phyloP scores from a whole-genome alignment of 2,888 invertebrate species.

The Odontocolon sp. region DNA sequence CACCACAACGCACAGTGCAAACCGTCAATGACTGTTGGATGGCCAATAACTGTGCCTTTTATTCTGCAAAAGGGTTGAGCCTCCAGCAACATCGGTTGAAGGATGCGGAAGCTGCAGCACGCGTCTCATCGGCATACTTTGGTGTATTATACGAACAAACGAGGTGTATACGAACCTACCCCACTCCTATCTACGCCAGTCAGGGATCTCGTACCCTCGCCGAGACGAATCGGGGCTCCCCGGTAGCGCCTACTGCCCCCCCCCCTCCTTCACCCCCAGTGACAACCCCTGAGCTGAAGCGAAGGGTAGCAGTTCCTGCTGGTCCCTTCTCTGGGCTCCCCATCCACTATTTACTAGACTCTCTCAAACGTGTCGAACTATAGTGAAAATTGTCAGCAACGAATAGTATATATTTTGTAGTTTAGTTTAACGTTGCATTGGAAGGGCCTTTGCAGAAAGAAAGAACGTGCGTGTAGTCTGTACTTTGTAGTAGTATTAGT shows the following conservation, averaged over 20 bases:
- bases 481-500: not conserved
- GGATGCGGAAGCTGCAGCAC: slow-evolving; percentile 52
- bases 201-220: slow-evolving; percentile 18
- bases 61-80: too few relatives aligned
- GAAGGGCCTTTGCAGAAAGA: slow-evolving; percentile 21
- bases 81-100: too few relatives aligned
- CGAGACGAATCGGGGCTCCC: slow-evolving; percentile 12
- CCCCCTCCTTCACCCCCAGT: not conserved
- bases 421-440: slow-evolving; percentile 1
- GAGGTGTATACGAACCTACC: slow-evolving; percentile 11
- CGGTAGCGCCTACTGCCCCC: not conserved
- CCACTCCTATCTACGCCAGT: not conserved
- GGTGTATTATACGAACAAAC: not conserved
- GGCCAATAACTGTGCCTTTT: too few relatives aligned
- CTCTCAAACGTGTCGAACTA: too few relatives aligned
- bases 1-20: too few relatives aligned
- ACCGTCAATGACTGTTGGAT: too few relatives aligned
- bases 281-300: not conserved
- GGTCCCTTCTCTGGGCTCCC: not conserved
- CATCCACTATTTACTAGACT: too few relatives aligned
- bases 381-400: too few relatives aligned
- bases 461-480: slow-evolving; percentile 6
- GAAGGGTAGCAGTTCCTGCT: not conserved
- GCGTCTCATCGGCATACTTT: slow-evolving; percentile 20
- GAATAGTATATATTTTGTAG: slow-evolving; percentile 40